A percentile compares a stretch with the other conserved stretches of the same genome.
phyloP scores from a whole-genome alignment of 37 sponge, comb jelly and placozoan genomes.

The Cliona cf. orientalis region DNA sequence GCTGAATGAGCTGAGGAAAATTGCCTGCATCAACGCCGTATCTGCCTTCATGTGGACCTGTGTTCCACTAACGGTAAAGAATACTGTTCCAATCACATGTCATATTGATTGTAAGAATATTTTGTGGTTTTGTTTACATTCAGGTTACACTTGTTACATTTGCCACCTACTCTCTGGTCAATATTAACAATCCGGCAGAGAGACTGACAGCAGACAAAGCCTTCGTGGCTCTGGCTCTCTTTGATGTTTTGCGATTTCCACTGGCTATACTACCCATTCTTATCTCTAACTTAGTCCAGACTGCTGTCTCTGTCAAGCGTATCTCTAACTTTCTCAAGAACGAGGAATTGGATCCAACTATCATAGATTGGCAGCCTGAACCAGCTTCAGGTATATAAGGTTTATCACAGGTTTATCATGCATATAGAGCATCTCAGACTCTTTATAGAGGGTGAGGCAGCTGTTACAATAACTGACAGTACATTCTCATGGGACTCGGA shows the following conservation, averaged over 20 bases:
- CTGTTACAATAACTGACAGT: slow-evolving; percentile 27
- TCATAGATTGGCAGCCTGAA: slow-evolving; percentile 43
- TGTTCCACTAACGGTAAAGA: slow-evolving; percentile 88
- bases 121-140: background rate
- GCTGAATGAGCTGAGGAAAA: slow-evolving; percentile 63
- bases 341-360: slow-evolving; percentile 86
- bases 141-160: slow-evolving; percentile 96
- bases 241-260: slow-evolving; percentile 96
- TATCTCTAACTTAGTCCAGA: slow-evolving; percentile 82
- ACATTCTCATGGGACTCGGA: slow-evolving; percentile 79
- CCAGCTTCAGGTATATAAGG: slow-evolving; percentile 43
- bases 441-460: background rate
- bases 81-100: background rate
- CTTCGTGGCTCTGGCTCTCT: slow-evolving; percentile 96
- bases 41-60: slow-evolving; percentile 87
- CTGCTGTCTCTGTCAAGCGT: slow-evolving; percentile 87
- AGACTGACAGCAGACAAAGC: slow-evolving; percentile 84
- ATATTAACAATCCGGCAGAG: slow-evolving; percentile 40
- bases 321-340: slow-evolving; percentile 71
- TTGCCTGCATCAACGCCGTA: slow-evolving; percentile 74
- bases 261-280: slow-evolving; percentile 90
- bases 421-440: background rate
- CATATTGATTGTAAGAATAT: no score
- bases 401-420: background rate
- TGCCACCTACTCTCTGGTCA: slow-evolving; percentile 77